phyloP scores from a whole-genome alignment of 2,888 invertebrate species.

The Eulithis testata region DNA sequence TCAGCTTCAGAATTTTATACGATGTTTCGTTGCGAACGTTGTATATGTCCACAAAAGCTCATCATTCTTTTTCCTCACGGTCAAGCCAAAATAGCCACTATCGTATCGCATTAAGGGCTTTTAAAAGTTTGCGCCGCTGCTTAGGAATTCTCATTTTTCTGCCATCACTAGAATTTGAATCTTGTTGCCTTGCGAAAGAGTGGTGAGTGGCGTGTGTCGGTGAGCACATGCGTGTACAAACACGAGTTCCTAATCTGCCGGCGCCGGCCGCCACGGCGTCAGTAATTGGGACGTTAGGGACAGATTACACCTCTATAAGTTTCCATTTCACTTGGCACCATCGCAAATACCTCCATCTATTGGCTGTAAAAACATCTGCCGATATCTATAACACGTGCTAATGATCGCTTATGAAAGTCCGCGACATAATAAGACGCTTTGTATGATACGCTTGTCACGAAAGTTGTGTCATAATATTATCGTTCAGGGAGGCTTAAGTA shows the following conservation, averaged over 20 bases:
- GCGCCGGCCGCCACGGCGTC: constrained; percentile 19
- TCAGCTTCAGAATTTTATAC: constrained; percentile 9
- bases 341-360: background rate
- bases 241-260: constrained; percentile 1
- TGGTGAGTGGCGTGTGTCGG: background rate
- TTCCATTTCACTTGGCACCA: constrained; percentile 23
- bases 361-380: constrained; percentile 11
- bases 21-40: constrained; percentile 18
- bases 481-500: background rate
- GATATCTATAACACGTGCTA: background rate
- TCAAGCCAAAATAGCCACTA: constrained; percentile 9
- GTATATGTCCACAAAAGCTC: constrained; percentile 10
- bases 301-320: constrained; percentile 24
- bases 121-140: constrained; percentile 3
- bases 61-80: constrained; percentile 8
- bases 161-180: constrained; percentile 1
- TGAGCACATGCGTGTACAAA: constrained; percentile 4
- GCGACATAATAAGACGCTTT: too few species aligned
- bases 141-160: background rate
- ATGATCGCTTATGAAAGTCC: background rate
- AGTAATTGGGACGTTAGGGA: constrained; percentile 28
- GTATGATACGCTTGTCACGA: background rate
- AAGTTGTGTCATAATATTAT: background rate
- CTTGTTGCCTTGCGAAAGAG: constrained; percentile 6
- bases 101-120: constrained; percentile 14